Evolutionary conservation across 2,113 vertebrate genomes (phyloP), one percentile per base, ranked within the genome.

Genomic region (Isichthys henryi): DNA sequence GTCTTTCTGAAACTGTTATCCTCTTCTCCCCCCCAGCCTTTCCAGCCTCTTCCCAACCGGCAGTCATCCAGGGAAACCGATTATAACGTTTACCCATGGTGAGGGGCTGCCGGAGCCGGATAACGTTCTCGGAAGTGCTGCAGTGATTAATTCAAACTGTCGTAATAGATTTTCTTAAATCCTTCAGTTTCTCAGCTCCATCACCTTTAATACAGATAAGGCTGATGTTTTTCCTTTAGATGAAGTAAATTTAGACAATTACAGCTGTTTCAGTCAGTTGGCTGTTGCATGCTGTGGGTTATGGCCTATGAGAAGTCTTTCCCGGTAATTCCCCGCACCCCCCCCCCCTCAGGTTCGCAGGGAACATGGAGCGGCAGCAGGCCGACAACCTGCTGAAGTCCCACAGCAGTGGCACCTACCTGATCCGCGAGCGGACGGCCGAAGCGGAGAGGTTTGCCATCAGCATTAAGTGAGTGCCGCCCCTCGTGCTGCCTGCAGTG

Each of bases 401-500:
- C 2, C 98, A 98, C 2, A 95, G 95, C 92, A 99, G 97, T 0
- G 98, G 98, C 88, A 99, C 98, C 9, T 99, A 99, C 96, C 96
- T 99, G 90, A 97, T 99, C 94, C 95, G 98, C 86, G 98, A 99
- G 95, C 95, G 98, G 90, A 97, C 98, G 0, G 98, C 98, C 0
- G 98, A 99, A 94, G 98, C 98, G 0, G 98, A 99, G 94, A 95
- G 97, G 88, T 99, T 99, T 2, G 98, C 98, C 93, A 99, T 99
- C 93, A 99, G 98, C 90, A 99, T 99, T 92, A 99, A 99, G 98
- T 99, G 93, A 93, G 97, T 91, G n/a, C 88, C 84, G 66, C 23
- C 27, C 77, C 7, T 17, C 31, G 17, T 23, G 1, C 45, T 13
- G 23, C 43, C 6, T n/a, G 39, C 15, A 4, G 10, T 39, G 31